Base-by-base conservation (phyloP, 2,888 invertebrate species). In the Tanaodytes sp. region DNA sequence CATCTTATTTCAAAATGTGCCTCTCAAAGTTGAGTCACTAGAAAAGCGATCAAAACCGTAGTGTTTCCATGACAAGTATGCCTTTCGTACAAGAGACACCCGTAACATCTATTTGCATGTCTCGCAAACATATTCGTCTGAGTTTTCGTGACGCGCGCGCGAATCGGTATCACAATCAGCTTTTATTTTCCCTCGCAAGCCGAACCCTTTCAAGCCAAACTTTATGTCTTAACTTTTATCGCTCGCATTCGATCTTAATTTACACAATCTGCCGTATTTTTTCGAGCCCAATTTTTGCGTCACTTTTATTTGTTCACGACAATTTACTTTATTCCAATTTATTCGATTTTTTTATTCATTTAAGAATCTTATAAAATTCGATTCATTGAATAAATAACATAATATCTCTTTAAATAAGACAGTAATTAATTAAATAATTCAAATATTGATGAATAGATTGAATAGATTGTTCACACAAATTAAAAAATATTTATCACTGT, bases 101-200 rank as follows among this genome's bases (percentile, higher is more conserved):
- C 49, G 37, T 23, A 23, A 23, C 16, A 15, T 19, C 27, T 42
- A 57, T 45, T 77, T 69, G 77, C 77, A 73, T 77, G 77, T 46
- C 46, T 55, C 36, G 14, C 42, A 55, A 52, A 72, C 73, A 64
- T 75, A 76, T 73, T 61, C 73, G 54, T 52, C 46, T 31, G 42
- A 59, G 70, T 72, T 66, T 63, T 49, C 66, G 45, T 43, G 39
- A 42, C 39, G 45, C 30, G 36, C 39, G 45, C 30, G 23, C 4
- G 23, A 59, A 27, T 45, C 45, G 43, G 48, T 52, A 43, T 54
- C 45, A 30, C 40, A 31, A 40, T 23, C 59, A 67, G 55, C 54
- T 48, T 57, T 52, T 46, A 31, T 55, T 57, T 54, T 52, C 52
- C 58, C 49, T 45, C 37, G 36, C 36, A 33, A 23, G 40, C n/a